phyloP scores from a whole-genome alignment of 2,113 vertebrate genomes.

The Acanthochromis polyacanthus region DNA sequence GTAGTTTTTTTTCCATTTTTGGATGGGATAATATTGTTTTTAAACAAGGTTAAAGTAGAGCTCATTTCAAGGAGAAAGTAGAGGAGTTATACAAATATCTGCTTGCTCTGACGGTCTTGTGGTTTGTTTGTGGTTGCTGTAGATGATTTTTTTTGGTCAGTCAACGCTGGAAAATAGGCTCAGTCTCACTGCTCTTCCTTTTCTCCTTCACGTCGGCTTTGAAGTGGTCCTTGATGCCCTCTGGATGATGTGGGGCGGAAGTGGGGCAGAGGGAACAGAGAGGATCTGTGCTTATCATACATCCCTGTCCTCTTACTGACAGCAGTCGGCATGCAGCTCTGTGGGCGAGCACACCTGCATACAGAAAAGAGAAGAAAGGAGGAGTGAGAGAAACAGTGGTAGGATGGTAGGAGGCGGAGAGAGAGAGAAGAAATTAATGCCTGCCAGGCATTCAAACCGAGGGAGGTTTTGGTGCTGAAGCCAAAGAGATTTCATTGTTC shows the following conservation, averaged over 20 bases:
- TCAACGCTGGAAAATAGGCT: slow-evolving; percentile 7
- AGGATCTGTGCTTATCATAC: slow-evolving; percentile 65
- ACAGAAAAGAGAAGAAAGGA: slow-evolving; percentile 61
- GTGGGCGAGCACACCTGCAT: slow-evolving; percentile 76
- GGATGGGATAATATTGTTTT: too few relatives aligned
- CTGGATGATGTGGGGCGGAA: slow-evolving; percentile 44
- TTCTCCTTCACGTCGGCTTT: slow-evolving; percentile 44
- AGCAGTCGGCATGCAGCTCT: slow-evolving; percentile 69
- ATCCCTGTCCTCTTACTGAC: slow-evolving; percentile 70
- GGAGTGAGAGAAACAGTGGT: slow-evolving; percentile 38
- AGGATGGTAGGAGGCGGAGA: slow-evolving; percentile 61
- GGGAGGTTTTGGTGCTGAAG: slow-evolving; percentile 61
- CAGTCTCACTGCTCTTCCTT: slow-evolving; percentile 4
- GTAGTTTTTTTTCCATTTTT: too few relatives aligned
- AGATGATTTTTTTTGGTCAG: slow-evolving; percentile 6
- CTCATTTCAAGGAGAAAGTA: slow-evolving; percentile 7
- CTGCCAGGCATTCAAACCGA: slow-evolving; percentile 68
- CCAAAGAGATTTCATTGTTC: slow-evolving; percentile 73
- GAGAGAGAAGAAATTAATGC: slow-evolving; percentile 63
- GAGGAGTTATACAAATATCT: background rate
- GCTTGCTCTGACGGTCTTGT: slow-evolving; percentile 7
- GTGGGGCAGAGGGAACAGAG: slow-evolving; percentile 36
- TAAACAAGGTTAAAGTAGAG: slow-evolving; percentile 10
- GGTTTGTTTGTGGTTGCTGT: slow-evolving; percentile 13
- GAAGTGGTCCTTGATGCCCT: slow-evolving; percentile 55